Evolutionary conservation across 2,113 vertebrate species (phyloP).

Genomic region (Malaclemys terrapin): DNA sequence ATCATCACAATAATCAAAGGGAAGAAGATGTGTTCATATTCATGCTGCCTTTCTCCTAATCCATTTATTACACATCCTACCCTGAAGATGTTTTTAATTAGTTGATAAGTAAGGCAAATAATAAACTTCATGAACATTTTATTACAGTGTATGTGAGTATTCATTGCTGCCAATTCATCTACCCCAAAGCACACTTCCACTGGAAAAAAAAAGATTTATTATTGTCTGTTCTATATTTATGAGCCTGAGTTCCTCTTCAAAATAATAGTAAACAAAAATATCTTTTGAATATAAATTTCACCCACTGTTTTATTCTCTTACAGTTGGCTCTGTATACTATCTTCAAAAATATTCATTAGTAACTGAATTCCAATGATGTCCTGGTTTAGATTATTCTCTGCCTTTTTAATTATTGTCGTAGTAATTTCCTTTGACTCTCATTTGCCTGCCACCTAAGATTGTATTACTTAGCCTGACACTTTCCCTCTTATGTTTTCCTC

Average conservation of each 20-base stretch:
- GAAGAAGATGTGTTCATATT: slow-evolving; percentile 63
- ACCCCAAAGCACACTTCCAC: slow-evolving; percentile 60
- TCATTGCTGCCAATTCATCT: slow-evolving; percentile 74
- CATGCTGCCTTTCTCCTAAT: slow-evolving; percentile 54
- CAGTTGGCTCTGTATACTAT: not conserved
- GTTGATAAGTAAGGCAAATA: slow-evolving; percentile 74
- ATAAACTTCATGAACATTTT: slow-evolving; percentile 76
- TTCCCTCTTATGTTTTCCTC: not conserved
- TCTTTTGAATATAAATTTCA: slow-evolving; percentile 41
- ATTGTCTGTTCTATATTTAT: slow-evolving; percentile 68
- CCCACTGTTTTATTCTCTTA: not conserved
- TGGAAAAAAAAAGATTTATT: slow-evolving; percentile 53
- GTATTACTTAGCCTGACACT: not conserved
- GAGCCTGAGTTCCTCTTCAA: slow-evolving; percentile 49
- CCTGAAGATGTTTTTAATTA: slow-evolving; percentile 80
- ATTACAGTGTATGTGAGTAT: slow-evolving; percentile 66
- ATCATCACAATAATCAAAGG: slow-evolving; percentile 27
- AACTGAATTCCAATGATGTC: not conserved
- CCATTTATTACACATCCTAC: slow-evolving; percentile 68
- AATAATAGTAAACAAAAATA: slow-evolving; percentile 57
- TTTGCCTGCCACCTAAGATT: not conserved
- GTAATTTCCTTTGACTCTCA: not conserved
- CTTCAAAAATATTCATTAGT: not conserved
- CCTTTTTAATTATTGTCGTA: not conserved
- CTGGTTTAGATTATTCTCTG: not conserved